Conservation (phyloP, 1,140 invertebrate genomes). For the Zaprionus capensis region DNA sequence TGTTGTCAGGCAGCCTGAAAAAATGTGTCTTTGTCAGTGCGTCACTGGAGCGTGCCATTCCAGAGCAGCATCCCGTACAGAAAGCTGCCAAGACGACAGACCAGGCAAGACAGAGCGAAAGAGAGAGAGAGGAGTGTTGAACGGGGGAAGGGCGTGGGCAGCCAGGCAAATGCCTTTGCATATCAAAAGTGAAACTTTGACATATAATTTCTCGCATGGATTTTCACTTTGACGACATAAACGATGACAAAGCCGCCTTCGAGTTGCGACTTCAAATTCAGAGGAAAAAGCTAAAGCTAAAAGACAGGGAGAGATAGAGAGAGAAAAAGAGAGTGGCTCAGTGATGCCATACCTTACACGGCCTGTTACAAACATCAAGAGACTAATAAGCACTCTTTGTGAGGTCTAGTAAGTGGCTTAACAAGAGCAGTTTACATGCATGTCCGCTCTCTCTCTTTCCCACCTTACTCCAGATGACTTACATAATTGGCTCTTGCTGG, state of each 20-base stretch:
- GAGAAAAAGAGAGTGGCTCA: neutral
- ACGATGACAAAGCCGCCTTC: constrained; percentile 69
- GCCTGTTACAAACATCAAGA: neutral
- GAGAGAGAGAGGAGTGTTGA: neutral
- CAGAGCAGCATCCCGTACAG: constrained; percentile 11
- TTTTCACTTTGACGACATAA: constrained; percentile 79
- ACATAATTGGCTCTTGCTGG: constrained; percentile 5
- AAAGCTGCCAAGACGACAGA: constrained; percentile 1
- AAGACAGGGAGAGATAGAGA: neutral
- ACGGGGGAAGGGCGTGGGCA: neutral
- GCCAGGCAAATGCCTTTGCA: constrained; percentile 64
- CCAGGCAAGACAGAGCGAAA: neutral
- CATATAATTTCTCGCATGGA: constrained; percentile 82
- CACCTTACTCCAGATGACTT: neutral
- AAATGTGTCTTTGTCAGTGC: constrained; percentile 78
- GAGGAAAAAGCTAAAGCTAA: constrained; percentile 1
- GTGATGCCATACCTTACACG: neutral
- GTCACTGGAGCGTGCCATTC: constrained; percentile 65
- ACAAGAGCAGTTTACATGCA: neutral
- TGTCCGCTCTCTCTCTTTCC: neutral
- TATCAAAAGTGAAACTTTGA: constrained; percentile 82
- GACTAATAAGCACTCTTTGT: neutral
- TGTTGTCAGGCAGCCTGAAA: constrained; percentile 36
- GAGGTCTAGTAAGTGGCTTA: neutral
- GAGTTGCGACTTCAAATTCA: constrained; percentile 5